These are phyloP conservation scores for Lasiurus cinereus DNA, from an alignment of 2,113 vertebrate genomes.

Conservation along the genomic window DNA sequence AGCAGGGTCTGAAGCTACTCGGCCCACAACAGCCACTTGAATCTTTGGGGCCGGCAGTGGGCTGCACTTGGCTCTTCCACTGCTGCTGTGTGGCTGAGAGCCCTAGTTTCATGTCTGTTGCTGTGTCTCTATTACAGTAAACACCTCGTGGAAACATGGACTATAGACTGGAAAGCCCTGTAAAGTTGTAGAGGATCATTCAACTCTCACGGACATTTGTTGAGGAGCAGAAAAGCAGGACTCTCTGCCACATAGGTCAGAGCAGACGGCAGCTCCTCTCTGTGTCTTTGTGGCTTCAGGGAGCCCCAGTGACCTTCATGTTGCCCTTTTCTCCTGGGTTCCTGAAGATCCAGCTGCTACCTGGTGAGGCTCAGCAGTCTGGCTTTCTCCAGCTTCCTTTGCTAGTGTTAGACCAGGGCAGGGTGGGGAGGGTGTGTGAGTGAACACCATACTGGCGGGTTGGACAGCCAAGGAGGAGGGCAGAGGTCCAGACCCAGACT, in stretches of 20 bases:
- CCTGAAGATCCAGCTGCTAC: not conserved
- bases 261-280: not conserved
- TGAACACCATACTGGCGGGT: not conserved
- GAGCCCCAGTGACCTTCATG: not conserved
- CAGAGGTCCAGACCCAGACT: not conserved
- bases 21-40: rapidly evolving
- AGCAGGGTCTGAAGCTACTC: not conserved
- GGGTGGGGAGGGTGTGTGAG: not conserved
- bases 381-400: conserved; percentile 11
- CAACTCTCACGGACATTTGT: not conserved
- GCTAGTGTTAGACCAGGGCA: not conserved
- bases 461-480: not conserved
- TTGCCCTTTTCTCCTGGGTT: not conserved
- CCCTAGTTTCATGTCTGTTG: too few species aligned
- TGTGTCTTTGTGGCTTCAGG: not conserved
- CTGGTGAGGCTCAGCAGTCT: not conserved
- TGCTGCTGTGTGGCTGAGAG: rapidly evolving
- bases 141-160: rapidly evolving
- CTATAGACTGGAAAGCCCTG: not conserved
- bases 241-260: not conserved
- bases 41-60: too few species aligned
- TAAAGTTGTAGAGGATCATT: not conserved
- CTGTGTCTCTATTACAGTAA: not conserved
- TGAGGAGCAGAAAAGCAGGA: not conserved
- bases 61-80: rapidly evolving